Evolutionary conservation across 2,797 vertebrate genomes (phyloP).

Genomic region (Eulemur coronatus): DNA sequence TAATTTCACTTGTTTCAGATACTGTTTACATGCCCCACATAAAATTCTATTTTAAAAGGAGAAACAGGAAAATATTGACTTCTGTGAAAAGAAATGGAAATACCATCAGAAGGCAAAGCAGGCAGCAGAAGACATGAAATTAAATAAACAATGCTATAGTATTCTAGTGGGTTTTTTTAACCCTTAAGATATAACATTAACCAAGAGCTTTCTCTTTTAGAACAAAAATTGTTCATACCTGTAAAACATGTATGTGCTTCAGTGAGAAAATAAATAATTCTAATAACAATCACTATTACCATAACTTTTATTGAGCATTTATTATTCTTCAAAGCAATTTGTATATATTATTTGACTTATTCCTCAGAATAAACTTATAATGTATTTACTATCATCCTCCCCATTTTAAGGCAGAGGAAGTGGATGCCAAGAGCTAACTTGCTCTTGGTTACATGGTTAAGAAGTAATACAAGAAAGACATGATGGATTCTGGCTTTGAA

Average conservation of each 20-base stretch:
- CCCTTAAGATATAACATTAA: not conserved
- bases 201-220: not conserved
- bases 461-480: not conserved
- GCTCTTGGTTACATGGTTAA: not conserved
- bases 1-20: constrained; percentile 73
- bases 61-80: constrained; percentile 63
- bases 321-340: not conserved
- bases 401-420: constrained; percentile 2
- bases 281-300: not conserved
- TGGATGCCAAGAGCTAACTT: not conserved
- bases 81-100: constrained; percentile 57
- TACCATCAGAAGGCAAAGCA: not conserved
- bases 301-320: not conserved
- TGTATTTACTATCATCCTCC: not conserved
- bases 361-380: not conserved
- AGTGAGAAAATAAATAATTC: not conserved
- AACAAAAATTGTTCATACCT: not conserved
- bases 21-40: constrained; percentile 68
- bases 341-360: not conserved
- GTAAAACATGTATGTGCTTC: not conserved
- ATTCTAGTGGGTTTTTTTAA: not conserved
- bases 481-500: not conserved
- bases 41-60: constrained; percentile 72
- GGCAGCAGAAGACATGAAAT: not conserved
- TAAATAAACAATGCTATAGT: constrained; percentile 40